A percentile compares a stretch with the other conserved stretches of the same genome.
Evolutionary conservation across 2,113 vertebrate species (phyloP).

Genomic region (Columba janthina): DNA sequence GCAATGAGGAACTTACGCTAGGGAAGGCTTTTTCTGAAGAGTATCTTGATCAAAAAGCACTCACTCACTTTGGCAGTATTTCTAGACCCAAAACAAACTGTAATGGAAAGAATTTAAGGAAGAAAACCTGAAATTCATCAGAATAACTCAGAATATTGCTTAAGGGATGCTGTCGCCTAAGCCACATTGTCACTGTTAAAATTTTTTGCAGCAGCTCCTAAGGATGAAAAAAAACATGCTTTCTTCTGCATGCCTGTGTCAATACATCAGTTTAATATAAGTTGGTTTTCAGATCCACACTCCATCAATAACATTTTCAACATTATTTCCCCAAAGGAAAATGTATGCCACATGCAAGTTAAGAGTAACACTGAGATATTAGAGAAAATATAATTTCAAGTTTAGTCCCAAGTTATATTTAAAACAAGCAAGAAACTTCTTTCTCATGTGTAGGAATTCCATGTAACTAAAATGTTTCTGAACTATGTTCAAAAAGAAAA

Average conservation of each 20-base stretch:
- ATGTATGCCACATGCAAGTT: not conserved
- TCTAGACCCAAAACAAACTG: not conserved
- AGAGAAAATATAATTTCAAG: not conserved
- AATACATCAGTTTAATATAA: not conserved
- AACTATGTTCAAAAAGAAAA: not conserved
- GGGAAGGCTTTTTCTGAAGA: not conserved
- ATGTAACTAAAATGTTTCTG: not conserved
- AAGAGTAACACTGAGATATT: not conserved
- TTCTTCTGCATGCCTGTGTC: not conserved
- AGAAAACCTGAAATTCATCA: not conserved
- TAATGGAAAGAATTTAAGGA: not conserved
- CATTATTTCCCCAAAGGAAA: not conserved
- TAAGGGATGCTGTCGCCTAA: not conserved
- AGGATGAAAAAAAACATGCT: not conserved
- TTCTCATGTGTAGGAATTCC: not conserved
- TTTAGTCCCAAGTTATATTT: not conserved
- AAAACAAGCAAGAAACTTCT: not conserved
- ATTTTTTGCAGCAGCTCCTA: not conserved
- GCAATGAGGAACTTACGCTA: fast-evolving
- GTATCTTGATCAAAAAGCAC: not conserved
- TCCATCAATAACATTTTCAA: not conserved
- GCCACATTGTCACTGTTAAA: not conserved
- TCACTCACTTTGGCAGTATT: not conserved
- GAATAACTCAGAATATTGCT: not conserved
- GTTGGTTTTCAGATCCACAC: not conserved